Percentiles rank a stretch among this genome's conserved stretches.
Conservation (phyloP, 2,113 vertebrate genomes). For the Callocephalon fimbriatum region DNA sequence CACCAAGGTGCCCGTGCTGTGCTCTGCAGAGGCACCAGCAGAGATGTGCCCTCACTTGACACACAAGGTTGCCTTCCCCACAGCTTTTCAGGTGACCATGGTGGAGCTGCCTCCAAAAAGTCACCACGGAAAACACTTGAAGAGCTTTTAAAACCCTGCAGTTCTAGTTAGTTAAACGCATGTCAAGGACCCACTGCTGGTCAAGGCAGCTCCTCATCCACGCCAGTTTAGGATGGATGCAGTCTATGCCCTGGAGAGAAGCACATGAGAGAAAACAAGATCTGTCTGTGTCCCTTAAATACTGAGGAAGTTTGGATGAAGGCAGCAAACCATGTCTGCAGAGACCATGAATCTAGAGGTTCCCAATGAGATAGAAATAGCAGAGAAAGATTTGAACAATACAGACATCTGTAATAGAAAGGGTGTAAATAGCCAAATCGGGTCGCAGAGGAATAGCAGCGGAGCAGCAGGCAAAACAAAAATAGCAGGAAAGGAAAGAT, state of each 20-base stretch:
- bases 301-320: background rate
- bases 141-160: background rate
- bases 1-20: background rate
- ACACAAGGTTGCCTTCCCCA: background rate
- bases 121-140: background rate
- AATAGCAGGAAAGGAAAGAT: constrained; percentile 67
- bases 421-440: background rate
- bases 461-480: constrained; percentile 21
- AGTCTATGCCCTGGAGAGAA: background rate
- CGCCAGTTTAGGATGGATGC: background rate
- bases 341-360: background rate
- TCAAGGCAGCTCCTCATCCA: background rate
- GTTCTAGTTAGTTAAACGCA: background rate
- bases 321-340: background rate
- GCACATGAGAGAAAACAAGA: background rate
- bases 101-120: background rate
- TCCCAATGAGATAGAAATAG: constrained; percentile 23
- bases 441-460: constrained; percentile 2
- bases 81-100: no score
- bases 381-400: background rate
- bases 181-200: background rate
- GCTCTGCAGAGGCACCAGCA: background rate
- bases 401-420: background rate
- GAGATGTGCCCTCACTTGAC: background rate
- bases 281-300: background rate